Evolutionary conservation across 2,888 invertebrate genomes (phyloP), one percentile per base, ranked within the genome.

Genomic region (Polylopha cassiicola): DNA sequence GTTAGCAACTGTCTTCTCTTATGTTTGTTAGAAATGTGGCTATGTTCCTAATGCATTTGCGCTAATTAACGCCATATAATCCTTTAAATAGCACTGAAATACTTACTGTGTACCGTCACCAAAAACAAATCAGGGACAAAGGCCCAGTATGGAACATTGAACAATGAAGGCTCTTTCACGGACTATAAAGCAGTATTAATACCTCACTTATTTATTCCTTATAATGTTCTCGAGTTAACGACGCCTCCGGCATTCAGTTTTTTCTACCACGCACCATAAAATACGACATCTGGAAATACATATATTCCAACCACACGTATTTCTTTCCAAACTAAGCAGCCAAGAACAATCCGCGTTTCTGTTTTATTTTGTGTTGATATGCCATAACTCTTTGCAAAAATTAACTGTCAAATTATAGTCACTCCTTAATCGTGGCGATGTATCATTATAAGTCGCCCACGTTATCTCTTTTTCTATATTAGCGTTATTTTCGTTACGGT

Each of bases 211-310:
- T 82, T 79, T 81, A 80, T 80, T 79, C 68, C 65, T 73, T 76
- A 76, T 77, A 80, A 79, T 81, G 81, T 81, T 82, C 75, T 78
- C 79, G 73, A 78, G 78, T 81, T 80, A 82, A 81, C 81, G 75
- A 80, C 69, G 75, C 69, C 63, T 66, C 65, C 62, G 58, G 68
- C 74, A 68, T 74, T 70, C 73, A 61, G 66, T 77, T 82, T 78
- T 68, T 80, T 78, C 65, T 66, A 68, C 66, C 72, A 75, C 70
- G 75, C 73, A 64, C 67, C 80, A 77, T 82, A 79, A 79, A 80
- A 68, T 75, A 73, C 72, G 61, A 73, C 73, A 77, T 72, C 71
- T 71, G 70, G 68, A 67, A 68, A 73, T 71, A n/a, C n/a, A n/a
- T n/a, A 58, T 64, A 67, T 67, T 65, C 53, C 56, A 58, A 49